Evolutionary conservation across 2,113 vertebrate genomes (phyloP).

Genomic region (Tretioscincus oriximinensis): DNA sequence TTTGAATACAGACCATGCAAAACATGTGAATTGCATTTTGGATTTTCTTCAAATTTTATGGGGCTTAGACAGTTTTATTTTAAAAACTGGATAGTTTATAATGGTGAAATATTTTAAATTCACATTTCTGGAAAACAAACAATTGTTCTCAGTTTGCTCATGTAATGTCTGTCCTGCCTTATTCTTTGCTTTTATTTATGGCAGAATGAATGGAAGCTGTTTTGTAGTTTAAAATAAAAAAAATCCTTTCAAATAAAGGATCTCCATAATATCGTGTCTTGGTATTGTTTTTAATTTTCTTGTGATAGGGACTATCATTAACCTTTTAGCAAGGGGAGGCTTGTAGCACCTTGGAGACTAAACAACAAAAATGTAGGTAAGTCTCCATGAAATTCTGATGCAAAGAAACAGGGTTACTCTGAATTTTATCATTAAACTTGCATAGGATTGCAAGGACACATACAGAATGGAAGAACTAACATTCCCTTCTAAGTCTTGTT

Average conservation of each 20-base stretch:
- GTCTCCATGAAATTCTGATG: too few species aligned
- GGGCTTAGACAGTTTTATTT: constrained; percentile 92
- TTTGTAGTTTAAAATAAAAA: constrained; percentile 86
- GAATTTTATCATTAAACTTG: too few species aligned
- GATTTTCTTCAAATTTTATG: constrained; percentile 71
- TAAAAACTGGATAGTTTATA: constrained; percentile 92
- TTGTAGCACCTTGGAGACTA: too few species aligned
- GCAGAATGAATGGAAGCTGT: constrained; percentile 79
- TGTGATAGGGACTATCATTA: not conserved
- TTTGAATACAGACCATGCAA: constrained; percentile 61
- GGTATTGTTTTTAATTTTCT: constrained; percentile 55
- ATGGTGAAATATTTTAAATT: constrained; percentile 90
- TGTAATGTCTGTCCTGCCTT: constrained; percentile 85
- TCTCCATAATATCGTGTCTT: constrained; percentile 62
- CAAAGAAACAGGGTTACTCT: too few species aligned
- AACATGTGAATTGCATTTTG: constrained; percentile 65
- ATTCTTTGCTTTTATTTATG: constrained; percentile 80
- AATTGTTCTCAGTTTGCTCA: constrained; percentile 80
- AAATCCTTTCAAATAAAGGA: constrained; percentile 88
- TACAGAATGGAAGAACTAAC: too few species aligned
- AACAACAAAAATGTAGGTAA: too few species aligned
- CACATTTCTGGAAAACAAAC: constrained; percentile 76
- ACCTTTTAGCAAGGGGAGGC: too few species aligned
- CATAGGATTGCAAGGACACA: too few species aligned
- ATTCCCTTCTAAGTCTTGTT: too few species aligned